Evolutionary conservation across 2,113 vertebrate species (phyloP), one percentile per base, ranked within the genome.

Genomic region (Candoia aspera): DNA sequence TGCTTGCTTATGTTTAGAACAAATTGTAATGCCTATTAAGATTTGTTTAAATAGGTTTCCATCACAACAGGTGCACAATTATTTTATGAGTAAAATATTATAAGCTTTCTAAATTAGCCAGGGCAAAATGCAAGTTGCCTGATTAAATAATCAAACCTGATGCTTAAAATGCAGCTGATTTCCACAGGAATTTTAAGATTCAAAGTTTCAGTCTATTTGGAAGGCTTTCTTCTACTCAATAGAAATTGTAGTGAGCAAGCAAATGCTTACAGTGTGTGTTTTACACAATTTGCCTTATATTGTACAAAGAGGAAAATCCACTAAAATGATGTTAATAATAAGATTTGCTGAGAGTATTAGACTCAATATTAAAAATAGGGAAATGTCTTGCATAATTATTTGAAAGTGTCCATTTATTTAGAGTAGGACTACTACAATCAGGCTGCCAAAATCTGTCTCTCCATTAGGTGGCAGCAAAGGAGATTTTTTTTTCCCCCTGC

Each of bases 71-170:
- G 98, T 98, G 97, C 97, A 97, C 97, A 97, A 97, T 98, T 98
- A 98, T 97, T 98, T 97, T 98, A 97, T 97, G 97, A 97, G 97
- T 97, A 98, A 98, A 98, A 98, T 98, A 98, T 98, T 98, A 98
- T 97, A 97, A 97, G 96, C 96, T 96, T 97, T 97, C 96, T 95
- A 97, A 98, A 98, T 98, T 98, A 98, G 96, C 96, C 96, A 91
- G 97, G 97, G 97, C 97, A 97, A 97, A 97, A 98, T 97, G 98
- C 95, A 97, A 97, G 97, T 97, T 97, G 97, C 97, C 96, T 98
- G 98, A 98, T 98, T 98, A 98, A 98, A 98, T 98, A 98, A 98
- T 98, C 97, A 98, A 97, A 97, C 95, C 92, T 96, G 97, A 97
- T 97, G 96, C 97, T 97, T 98, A 97, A 98, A 98, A 98, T 97